phyloP scores from a whole-genome alignment of 2,888 invertebrate genomes.

The Drosophila pegasa region DNA sequence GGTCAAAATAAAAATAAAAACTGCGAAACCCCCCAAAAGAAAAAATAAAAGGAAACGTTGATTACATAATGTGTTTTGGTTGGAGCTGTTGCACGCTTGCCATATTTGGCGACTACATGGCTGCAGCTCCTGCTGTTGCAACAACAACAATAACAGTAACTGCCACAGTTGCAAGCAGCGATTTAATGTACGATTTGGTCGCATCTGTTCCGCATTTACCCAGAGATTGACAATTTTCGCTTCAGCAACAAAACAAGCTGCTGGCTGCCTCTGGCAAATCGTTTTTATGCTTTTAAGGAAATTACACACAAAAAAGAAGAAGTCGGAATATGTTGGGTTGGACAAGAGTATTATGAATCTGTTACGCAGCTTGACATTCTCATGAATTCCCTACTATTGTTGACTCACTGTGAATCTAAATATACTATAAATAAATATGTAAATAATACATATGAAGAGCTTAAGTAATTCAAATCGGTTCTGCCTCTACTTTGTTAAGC shows the following conservation, averaged over 20 bases:
- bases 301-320: conserved; percentile 43
- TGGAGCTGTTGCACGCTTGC: conserved; percentile 39
- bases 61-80: conserved; percentile 56
- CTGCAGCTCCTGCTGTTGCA: conserved; percentile 41
- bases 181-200: conserved; percentile 50
- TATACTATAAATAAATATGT: too few relatives aligned
- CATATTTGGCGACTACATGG: conserved; percentile 53
- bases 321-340: conserved; percentile 2
- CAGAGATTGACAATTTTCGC: conserved; percentile 56
- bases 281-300: conserved; percentile 79
- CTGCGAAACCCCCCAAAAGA: conserved; percentile 3
- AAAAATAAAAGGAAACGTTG: conserved; percentile 13
- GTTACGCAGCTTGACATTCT: conserved; percentile 2
- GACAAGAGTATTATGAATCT: conserved; percentile 11
- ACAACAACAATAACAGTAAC: conserved; percentile 4
- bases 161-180: conserved; percentile 51
- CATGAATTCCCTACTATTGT: not conserved
- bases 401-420: not conserved
- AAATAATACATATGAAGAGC: too few relatives aligned
- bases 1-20: conserved; percentile 15
- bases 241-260: conserved; percentile 43
- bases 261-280: conserved; percentile 63
- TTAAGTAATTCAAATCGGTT: too few relatives aligned
- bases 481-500: too few relatives aligned
- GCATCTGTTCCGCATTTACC: conserved; percentile 70